These are phyloP conservation scores for Microtus oregoni DNA, from an alignment of 2,113 vertebrate genomes.

Conservation along the genomic window DNA sequence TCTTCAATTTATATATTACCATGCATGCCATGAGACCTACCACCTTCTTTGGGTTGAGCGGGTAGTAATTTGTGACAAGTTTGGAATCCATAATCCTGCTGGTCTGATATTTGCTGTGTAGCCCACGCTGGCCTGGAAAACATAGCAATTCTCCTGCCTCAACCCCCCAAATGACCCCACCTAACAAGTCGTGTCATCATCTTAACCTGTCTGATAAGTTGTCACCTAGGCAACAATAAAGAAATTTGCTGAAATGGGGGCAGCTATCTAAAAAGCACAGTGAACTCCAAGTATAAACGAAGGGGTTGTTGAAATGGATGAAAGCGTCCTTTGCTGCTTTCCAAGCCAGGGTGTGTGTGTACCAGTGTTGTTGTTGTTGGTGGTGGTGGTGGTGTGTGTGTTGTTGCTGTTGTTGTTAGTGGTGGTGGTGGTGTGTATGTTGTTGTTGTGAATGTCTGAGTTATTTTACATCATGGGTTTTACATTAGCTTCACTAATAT, in stretches of 20 bases:
- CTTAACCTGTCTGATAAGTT: background rate
- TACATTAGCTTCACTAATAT: conserved; percentile 34
- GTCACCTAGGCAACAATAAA: background rate
- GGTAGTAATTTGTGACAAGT: background rate
- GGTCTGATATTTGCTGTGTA: background rate
- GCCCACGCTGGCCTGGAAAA: background rate
- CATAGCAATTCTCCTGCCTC: background rate
- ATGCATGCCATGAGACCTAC: background rate
- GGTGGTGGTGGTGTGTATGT: background rate
- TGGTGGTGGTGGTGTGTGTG: background rate
- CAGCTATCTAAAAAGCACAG: conserved; percentile 28
- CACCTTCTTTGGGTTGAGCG: background rate
- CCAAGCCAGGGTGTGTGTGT: background rate
- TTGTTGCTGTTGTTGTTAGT: background rate
- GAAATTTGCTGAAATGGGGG: conserved; percentile 3
- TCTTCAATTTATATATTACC: conserved; percentile 11
- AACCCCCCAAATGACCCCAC: background rate
- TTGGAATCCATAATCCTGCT: background rate
- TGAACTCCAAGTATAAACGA: conserved; percentile 11
- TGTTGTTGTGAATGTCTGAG: background rate
- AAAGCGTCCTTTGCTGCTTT: background rate
- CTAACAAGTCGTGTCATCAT: background rate
- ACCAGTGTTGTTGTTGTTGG: background rate
- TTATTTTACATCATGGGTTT: conserved; percentile 45
- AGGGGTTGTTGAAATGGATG: background rate